Evolutionary conservation across 2,113 vertebrate genomes (phyloP).

Genomic region (Melanostigma gelatinosum): DNA sequence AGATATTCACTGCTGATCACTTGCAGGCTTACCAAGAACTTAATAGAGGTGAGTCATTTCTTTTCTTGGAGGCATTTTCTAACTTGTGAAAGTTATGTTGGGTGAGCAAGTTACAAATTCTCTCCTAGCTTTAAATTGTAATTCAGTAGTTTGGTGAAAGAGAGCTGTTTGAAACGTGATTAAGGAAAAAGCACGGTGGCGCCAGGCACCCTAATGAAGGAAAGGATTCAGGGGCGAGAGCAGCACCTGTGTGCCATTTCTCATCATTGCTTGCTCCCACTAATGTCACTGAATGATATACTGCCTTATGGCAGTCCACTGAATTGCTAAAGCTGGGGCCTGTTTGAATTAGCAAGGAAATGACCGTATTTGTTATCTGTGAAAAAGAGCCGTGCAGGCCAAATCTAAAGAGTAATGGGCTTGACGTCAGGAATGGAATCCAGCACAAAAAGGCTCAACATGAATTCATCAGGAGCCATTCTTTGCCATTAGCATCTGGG

Average conservation of each 20-base stretch:
- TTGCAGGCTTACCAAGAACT: conserved; percentile 1
- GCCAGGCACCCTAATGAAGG: conserved; percentile 63
- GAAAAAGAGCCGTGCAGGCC: conserved; percentile 75
- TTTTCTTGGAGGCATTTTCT: conserved; percentile 5
- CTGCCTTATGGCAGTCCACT: conserved; percentile 60
- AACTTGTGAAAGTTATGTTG: neutral
- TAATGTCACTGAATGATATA: conserved; percentile 69
- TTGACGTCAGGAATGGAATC: conserved; percentile 69
- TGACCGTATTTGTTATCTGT: conserved; percentile 79
- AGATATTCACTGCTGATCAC: conserved; percentile 8
- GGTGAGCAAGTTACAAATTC: conserved; percentile 9
- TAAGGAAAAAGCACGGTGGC: conserved; percentile 14
- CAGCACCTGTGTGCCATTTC: conserved; percentile 81
- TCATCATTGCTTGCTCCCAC: conserved; percentile 74
- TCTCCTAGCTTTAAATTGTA: conserved; percentile 19
- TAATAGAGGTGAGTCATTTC: neutral
- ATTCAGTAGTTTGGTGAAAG: conserved; percentile 23
- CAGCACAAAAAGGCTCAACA: conserved; percentile 75
- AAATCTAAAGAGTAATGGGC: conserved; percentile 86
- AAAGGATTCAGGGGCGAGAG: conserved; percentile 45
- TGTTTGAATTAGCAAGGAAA: conserved; percentile 79
- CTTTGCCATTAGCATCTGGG: conserved; percentile 72
- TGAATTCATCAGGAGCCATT: conserved; percentile 84
- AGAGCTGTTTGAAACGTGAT: conserved; percentile 55
- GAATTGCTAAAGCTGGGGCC: conserved; percentile 66